A percentile compares a stretch with the other conserved stretches of the same genome.
phyloP scores from a whole-genome alignment of 1,140 invertebrate genomes.

The Heliconius hewitsoni region DNA sequence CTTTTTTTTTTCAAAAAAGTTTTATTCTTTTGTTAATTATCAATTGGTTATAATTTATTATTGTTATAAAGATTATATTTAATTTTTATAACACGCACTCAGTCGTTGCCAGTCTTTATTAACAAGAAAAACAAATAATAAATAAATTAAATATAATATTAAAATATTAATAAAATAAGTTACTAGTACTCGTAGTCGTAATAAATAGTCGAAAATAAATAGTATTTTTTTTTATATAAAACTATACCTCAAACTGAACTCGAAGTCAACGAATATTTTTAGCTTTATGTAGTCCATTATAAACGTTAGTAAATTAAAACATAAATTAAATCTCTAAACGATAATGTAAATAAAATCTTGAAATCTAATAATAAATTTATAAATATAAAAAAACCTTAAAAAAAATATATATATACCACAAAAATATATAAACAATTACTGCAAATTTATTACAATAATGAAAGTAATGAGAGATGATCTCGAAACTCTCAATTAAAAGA shows the following conservation, averaged over 20 bases:
- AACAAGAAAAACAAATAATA: not conserved
- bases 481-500: constrained; percentile 30
- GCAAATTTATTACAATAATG: not conserved
- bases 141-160: not conserved
- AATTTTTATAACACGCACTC: not conserved
- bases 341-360: no score
- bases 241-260: no score
- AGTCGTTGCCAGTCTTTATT: not conserved
- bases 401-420: not conserved
- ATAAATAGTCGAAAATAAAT: not conserved
- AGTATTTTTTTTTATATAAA: not conserved
- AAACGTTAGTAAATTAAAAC: no score
- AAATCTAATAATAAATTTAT: not conserved
- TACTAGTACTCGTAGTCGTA: not conserved
- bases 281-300: no score
- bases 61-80: no score
- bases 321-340: no score
- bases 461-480: constrained; percentile 33
- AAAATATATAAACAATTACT: not conserved
- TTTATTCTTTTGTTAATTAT: no score
- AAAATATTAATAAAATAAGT: no score
- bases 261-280: no score
- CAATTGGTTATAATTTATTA: no score
- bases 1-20: not conserved
- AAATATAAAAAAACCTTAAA: not conserved